These are phyloP conservation scores for Cercopithecus petaurista DNA, from an alignment of 2,797 vertebrate species.

Conservation along the genomic window DNA sequence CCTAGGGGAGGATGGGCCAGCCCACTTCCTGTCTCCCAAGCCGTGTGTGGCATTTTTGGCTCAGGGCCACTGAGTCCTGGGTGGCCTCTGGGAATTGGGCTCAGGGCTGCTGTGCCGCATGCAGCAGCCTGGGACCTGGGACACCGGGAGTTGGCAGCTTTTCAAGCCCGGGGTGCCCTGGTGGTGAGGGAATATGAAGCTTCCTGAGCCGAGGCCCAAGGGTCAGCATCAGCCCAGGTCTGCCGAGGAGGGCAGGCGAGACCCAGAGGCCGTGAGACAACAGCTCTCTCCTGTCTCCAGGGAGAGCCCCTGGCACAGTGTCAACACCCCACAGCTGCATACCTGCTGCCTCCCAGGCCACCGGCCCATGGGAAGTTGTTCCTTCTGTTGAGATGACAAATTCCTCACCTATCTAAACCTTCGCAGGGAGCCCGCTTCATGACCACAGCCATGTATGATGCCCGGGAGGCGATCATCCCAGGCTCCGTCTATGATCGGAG, in stretches of 20 bases:
- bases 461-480: conserved; percentile 97
- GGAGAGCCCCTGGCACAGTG: not conserved
- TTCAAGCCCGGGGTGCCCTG: not conserved
- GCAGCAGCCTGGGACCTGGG: not conserved
- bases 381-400: not conserved
- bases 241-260: accelerated
- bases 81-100: not conserved
- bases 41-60: not conserved
- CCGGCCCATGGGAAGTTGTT: not conserved
- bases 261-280: not conserved
- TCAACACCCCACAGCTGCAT: not conserved
- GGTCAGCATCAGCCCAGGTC: not conserved
- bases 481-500: conserved; percentile 98
- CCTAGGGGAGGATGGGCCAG: not conserved
- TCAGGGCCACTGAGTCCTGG: not conserved
- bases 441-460: conserved; percentile 99
- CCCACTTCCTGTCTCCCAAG: accelerated
- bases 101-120: not conserved
- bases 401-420: conserved; percentile 24
- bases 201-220: not conserved
- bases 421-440: conserved; percentile 97
- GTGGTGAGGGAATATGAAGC: not conserved
- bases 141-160: not conserved
- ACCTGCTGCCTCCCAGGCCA: not conserved
- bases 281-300: not conserved